Conservation (phyloP, 23 tunicate genomes). For the Styela plicata region DNA sequence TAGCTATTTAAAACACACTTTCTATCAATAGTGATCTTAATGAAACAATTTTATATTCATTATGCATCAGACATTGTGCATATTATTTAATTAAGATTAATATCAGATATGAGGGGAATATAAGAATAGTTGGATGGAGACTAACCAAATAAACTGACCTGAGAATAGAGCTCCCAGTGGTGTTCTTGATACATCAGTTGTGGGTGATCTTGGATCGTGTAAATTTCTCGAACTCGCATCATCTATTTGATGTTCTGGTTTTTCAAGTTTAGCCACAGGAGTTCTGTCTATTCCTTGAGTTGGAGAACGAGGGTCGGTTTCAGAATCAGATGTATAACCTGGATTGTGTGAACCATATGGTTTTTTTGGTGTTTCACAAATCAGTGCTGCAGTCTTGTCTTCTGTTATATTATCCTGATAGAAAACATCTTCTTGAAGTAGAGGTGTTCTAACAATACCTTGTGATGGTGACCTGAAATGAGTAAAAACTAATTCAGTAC, state of each 20-base stretch:
- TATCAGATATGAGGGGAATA: too few relatives aligned
- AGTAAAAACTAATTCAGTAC: background rate
- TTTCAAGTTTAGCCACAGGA: slow-evolving; percentile 5
- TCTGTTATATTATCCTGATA: background rate
- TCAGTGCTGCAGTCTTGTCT: background rate
- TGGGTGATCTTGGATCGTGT: slow-evolving; percentile 49
- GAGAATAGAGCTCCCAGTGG: slow-evolving; percentile 24
- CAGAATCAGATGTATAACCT: background rate
- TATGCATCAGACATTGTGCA: too few relatives aligned
- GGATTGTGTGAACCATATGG: background rate
- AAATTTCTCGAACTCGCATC: background rate
- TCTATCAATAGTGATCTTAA: too few relatives aligned
- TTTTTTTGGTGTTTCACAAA: slow-evolving; percentile 13
- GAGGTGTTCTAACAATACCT: slow-evolving; percentile 21
- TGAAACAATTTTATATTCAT: too few relatives aligned
- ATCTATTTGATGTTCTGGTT: background rate
- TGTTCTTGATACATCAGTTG: slow-evolving; percentile 28
- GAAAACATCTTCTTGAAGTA: background rate
- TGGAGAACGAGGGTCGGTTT: slow-evolving; percentile 23
- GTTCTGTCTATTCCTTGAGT: slow-evolving; percentile 5
- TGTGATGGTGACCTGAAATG: slow-evolving; percentile 15
- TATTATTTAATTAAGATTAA: too few relatives aligned
- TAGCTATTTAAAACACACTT: too few relatives aligned
- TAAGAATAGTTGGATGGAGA: too few relatives aligned
- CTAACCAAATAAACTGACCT: background rate